phyloP scores from a whole-genome alignment of 2,113 vertebrate species.

The Petromus typicus region DNA sequence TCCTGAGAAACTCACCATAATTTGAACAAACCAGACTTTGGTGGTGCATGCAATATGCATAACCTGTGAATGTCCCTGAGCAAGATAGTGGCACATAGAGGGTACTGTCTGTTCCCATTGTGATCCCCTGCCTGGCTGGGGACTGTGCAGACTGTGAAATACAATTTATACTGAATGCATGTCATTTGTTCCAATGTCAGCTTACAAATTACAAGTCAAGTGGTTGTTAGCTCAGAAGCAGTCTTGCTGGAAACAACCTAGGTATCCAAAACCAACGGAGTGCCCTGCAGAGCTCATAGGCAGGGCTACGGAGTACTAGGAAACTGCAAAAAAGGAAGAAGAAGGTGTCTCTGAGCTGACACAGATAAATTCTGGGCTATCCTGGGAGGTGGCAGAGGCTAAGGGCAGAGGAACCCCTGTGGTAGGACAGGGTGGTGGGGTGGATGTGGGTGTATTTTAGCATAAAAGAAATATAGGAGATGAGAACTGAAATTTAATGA shows the following conservation, averaged over 20 bases:
- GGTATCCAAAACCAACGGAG: neutral
- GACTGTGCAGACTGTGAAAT: too few species aligned
- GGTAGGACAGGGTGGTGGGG: neutral
- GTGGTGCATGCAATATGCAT: neutral
- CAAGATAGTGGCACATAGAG: neutral
- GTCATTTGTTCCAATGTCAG: neutral
- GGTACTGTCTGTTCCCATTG: accelerated
- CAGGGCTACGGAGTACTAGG: neutral
- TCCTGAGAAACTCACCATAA: too few species aligned
- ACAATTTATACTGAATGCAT: neutral
- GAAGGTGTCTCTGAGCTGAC: too few species aligned
- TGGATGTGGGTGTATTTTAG: neutral
- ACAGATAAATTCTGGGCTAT: neutral
- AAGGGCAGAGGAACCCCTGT: neutral
- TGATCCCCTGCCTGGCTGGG: neutral
- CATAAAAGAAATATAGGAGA: neutral
- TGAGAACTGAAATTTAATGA: neutral
- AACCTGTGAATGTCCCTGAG: neutral
- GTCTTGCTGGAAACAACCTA: neutral
- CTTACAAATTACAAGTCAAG: neutral
- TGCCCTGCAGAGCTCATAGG: too few species aligned
- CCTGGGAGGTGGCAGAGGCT: neutral
- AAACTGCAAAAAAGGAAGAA: neutral
- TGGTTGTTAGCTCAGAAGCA: neutral
- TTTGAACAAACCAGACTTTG: neutral